These are phyloP conservation scores for Melanotaenia duboulayi DNA, from an alignment of 2,113 vertebrate species.

Conservation along the genomic window DNA sequence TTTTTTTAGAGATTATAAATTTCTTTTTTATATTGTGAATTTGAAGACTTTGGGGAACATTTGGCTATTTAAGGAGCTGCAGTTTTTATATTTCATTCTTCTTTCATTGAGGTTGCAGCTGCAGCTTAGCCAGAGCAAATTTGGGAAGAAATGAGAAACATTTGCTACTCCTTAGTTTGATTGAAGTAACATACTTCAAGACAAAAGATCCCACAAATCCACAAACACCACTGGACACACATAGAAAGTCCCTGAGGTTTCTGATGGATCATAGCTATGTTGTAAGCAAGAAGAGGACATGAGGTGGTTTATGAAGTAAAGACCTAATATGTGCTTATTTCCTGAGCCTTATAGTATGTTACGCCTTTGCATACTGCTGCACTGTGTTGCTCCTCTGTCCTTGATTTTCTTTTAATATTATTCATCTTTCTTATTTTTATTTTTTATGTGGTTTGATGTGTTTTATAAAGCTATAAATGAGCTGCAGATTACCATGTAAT, in stretches of 20 bases:
- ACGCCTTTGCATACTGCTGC: conserved; percentile 1
- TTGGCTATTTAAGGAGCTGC: too few species aligned
- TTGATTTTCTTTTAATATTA: neutral
- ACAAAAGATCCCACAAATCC: too few species aligned
- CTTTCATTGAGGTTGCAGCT: too few species aligned
- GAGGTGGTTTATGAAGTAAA: too few species aligned
- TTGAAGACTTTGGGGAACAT: too few species aligned
- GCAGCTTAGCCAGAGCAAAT: too few species aligned
- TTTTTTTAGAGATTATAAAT: too few species aligned
- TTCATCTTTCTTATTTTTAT: neutral
- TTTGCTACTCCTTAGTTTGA: too few species aligned
- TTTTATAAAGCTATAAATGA: neutral
- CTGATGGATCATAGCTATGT: neutral
- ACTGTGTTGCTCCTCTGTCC: neutral
- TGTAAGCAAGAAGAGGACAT: neutral
- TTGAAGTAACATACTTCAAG: too few species aligned
- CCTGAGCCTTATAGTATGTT: neutral
- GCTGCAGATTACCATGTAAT: neutral
- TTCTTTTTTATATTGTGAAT: too few species aligned
- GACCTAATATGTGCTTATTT: conserved; percentile 5
- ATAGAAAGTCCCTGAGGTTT: neutral
- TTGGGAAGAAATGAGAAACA: too few species aligned
- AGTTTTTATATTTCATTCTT: too few species aligned
- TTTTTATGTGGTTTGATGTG: neutral
- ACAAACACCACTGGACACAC: neutral